Evolutionary conservation across 2,113 vertebrate genomes (phyloP).

Genomic region (Phylloscopus trochilus): DNA sequence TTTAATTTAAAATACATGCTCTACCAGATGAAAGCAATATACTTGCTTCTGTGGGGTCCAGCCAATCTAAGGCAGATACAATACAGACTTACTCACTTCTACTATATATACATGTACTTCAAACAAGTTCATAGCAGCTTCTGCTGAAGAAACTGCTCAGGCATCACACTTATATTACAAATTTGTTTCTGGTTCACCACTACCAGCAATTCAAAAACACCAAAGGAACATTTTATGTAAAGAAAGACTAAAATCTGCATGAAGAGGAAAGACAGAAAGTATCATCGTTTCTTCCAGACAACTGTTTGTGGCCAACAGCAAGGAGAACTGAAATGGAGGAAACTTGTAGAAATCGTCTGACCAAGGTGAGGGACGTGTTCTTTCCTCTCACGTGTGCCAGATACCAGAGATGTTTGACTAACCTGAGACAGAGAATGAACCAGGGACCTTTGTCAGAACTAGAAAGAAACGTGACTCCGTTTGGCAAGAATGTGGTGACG

Average conservation of each 20-base stretch:
- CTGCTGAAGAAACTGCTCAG: not conserved
- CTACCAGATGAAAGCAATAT: not conserved
- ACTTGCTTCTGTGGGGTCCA: not conserved
- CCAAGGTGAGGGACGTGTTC: not conserved
- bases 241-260: not conserved
- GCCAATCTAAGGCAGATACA: not conserved
- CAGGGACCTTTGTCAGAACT: slow-evolving; percentile 40
- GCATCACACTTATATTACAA: not conserved
- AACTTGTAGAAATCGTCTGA: accelerated
- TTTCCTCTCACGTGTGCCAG: not conserved
- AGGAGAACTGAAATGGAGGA: not conserved
- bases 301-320: not conserved
- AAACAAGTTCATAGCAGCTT: not conserved
- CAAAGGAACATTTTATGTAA: not conserved
- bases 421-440: not conserved
- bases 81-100: not conserved
- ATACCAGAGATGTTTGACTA: not conserved
- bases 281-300: not conserved
- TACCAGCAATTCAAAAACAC: not conserved
- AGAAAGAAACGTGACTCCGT: not conserved
- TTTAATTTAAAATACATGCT: not conserved
- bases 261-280: not conserved
- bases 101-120: not conserved
- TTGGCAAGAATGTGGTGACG: slow-evolving; percentile 29
- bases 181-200: not conserved